phyloP scores from a whole-genome alignment of 2,797 vertebrate genomes.

The Ambastaia sidthimunki region DNA sequence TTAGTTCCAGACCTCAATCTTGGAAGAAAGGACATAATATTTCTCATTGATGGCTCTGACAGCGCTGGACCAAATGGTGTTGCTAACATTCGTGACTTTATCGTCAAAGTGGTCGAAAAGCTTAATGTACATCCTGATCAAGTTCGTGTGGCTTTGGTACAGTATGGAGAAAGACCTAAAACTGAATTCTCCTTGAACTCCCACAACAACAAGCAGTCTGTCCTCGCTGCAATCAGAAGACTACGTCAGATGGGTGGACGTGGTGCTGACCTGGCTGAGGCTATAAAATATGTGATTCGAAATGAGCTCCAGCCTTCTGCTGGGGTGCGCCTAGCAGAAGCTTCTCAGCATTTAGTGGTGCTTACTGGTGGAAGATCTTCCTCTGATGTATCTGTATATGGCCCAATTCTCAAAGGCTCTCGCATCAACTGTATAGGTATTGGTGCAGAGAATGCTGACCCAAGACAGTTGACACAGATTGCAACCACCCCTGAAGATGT shows the following conservation, averaged over 20 bases:
- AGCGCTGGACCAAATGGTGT: constrained; percentile 72
- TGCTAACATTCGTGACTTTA: constrained; percentile 90
- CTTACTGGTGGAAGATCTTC: constrained; percentile 87
- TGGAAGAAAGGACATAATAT: constrained; percentile 89
- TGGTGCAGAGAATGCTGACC: constrained; percentile 78
- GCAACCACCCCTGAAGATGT: constrained; percentile 73
- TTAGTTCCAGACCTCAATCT: constrained; percentile 64
- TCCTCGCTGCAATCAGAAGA: constrained; percentile 82
- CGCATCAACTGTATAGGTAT: constrained; percentile 85
- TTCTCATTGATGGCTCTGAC: constrained; percentile 92
- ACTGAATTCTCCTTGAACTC: constrained; percentile 88
- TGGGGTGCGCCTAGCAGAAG: constrained; percentile 83
- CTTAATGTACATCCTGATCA: constrained; percentile 84
- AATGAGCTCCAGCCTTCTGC: constrained; percentile 84
- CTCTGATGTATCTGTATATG: constrained; percentile 79
- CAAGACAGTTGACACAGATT: constrained; percentile 80
- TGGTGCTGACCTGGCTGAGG: constrained; percentile 82
- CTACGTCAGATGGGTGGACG: constrained; percentile 85
- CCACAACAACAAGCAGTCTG: constrained; percentile 76
- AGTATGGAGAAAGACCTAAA: constrained; percentile 84
- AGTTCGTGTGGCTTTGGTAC: constrained; percentile 86
- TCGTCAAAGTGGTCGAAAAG: constrained; percentile 82
- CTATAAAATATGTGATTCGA: constrained; percentile 82
- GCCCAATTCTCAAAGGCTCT: constrained; percentile 73
- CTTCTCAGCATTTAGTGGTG: constrained; percentile 92